Conservation (phyloP, 2,888 invertebrate genomes). For the Acanthosepion pharaonis region DNA sequence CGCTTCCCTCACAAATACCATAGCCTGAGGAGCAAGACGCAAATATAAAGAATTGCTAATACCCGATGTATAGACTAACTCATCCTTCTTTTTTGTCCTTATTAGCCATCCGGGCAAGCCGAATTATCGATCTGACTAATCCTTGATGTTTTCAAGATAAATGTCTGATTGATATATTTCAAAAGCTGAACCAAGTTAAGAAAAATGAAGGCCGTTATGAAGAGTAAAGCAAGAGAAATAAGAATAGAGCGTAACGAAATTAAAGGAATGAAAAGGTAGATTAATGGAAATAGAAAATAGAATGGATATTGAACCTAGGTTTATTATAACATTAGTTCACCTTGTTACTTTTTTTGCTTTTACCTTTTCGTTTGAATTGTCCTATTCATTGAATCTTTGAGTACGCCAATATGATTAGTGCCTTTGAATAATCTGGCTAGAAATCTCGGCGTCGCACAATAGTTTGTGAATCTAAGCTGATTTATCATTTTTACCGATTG, state of each 20-base stretch:
- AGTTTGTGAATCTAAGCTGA: too few relatives aligned
- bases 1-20: neutral
- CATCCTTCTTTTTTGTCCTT: neutral
- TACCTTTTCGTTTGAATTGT: too few relatives aligned
- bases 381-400: too few relatives aligned
- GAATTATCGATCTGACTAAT: neutral
- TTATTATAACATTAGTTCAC: too few relatives aligned
- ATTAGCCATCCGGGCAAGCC: neutral
- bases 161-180: neutral
- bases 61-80: neutral
- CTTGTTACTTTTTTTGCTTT: too few relatives aligned
- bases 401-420: too few relatives aligned
- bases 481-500: too few relatives aligned
- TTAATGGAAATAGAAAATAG: too few relatives aligned
- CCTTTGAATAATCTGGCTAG: too few relatives aligned
- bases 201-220: neutral
- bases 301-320: too few relatives aligned
- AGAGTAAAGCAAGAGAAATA: neutral
- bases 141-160: neutral
- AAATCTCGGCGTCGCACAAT: too few relatives aligned
- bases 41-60: neutral
- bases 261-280: too few relatives aligned
- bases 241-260: neutral
- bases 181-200: neutral
- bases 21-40: neutral